Evolutionary conservation across 92 coral and sea anemone species (phyloP), one percentile per base, ranked within the genome.

Genomic region (Phymanthus crucifer): DNA sequence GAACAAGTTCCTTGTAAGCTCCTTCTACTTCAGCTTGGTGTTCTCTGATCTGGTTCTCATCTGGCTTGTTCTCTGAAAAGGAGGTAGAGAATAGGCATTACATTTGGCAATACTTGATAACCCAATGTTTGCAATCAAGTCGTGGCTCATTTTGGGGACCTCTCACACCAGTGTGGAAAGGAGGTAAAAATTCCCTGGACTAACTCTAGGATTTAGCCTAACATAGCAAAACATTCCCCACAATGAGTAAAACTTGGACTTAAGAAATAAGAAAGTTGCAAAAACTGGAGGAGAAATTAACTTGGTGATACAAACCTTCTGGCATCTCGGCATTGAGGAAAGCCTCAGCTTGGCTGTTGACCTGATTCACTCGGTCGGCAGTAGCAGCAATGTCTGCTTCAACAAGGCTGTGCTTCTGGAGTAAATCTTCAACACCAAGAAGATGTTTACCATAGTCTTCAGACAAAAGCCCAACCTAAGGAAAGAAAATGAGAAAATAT

Each of bases 381-480:
- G 91, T 97, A 1, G 99, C 96, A 1, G 99, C 99, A 36, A 95
- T 89, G 54, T 95, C 99, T 32, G 98, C 98, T 57, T 95, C 99
- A 36, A 95, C 92, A 76, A 95, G 83, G 67, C 99, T 95, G 83
- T 95, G 99, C 76, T 95, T 95, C 75, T 95, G 99, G 1, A 95
- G 80, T 40, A 95, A 87, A 72, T 95, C 99, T 78, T 95, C 98
- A 24, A 95, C 99, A 64, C 97, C 99, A n/a, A 95, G 83, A 70
- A 95, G 83, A 77, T 95, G 99, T 36, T 94, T 94, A 7, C 99
- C 99, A 85, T 91, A 95, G 79, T 95, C 99, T 73, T 95, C 99
- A 24, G 99, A 95, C 72, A 90, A 78, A 80, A 95, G 89, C 57
- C 96, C 90, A 82, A 91, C 85, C 99, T 95, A 74, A 24, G 8